Conservation (phyloP, 1,140 invertebrate genomes). For the Bombus breviceps region DNA sequence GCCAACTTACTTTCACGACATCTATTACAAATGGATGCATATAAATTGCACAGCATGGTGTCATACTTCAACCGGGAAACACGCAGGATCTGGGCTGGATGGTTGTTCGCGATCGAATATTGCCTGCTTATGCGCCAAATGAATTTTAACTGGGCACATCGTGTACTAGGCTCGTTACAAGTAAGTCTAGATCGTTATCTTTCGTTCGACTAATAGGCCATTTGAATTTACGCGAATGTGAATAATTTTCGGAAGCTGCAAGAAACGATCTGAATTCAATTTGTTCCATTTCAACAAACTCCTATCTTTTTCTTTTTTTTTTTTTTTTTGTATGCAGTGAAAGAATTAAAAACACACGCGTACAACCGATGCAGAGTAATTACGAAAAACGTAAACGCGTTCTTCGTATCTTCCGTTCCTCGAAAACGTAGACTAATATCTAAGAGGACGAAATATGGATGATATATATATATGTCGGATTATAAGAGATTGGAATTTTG, state of each 20-base stretch:
- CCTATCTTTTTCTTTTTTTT: too few species aligned
- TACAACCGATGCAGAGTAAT: too few species aligned
- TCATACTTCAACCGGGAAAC: slow-evolving; percentile 30
- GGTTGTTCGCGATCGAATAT: slow-evolving; percentile 2
- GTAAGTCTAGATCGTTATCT: not conserved
- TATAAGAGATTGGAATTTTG: too few species aligned
- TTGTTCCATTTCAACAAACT: not conserved
- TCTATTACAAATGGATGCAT: slow-evolving; percentile 61
- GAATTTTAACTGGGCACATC: not conserved
- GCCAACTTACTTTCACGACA: slow-evolving; percentile 60
- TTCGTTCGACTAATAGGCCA: not conserved
- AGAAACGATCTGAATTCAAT: not conserved
- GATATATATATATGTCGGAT: too few species aligned
- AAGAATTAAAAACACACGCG: too few species aligned
- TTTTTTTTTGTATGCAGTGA: too few species aligned
- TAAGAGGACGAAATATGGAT: not conserved
- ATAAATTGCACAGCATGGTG: slow-evolving; percentile 58
- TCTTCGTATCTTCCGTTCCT: too few species aligned
- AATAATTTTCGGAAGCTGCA: not conserved
- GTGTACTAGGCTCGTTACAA: not conserved
- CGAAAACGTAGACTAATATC: not conserved
- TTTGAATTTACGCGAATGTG: not conserved
- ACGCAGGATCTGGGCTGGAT: slow-evolving; percentile 7
- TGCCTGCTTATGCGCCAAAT: not conserved
- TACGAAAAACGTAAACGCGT: too few species aligned